Evolutionary conservation across 2,797 vertebrate species (phyloP), one percentile per base, ranked within the genome.

Genomic region (Stomatorhinus walkeri): DNA sequence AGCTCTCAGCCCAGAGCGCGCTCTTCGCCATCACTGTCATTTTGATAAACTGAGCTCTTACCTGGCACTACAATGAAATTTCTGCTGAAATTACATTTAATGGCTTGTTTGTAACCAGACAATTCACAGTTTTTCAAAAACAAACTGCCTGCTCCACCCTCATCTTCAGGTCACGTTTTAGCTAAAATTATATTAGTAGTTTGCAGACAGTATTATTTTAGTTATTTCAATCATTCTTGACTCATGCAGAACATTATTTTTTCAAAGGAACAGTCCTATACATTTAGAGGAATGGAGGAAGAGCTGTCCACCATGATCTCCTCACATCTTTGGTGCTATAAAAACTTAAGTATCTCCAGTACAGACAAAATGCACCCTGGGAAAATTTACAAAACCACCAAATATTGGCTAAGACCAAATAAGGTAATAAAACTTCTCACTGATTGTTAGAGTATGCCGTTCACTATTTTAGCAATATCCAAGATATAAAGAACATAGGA

Each of bases 1-100:
- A 91, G 90, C 91, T 87, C 89, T 79, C 79, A 91, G 91, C 90
- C 91, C 92, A 92, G 88, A 94, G 90, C 91, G 91, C 91, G 91
- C 84, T 91, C 90, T 87, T 89, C 83, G 90, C 91, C 90, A 92
- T 92, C 91, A 90, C 86, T 90, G 91, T 88, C 90, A 91, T 91
- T 91, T 91, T 89, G 90, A 90, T 92, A 91, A 81, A n/a, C 72
- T 28, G 19, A 76, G 48, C 51, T 86, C 51, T 86, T 56, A 86
- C 24, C 14, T 40, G 85, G 16, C 14, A 40, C 9, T 36, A 40
- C 56, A 28, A 16, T 4, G 0, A 43, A 24, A 84, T 49, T 2
- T 43, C 81, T 43, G 36, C 19, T 3, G 40, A 40, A 81, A 22
- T 81, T 14, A 46, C 14, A 81, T 48, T n/a, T 19, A 81, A 43